Evolutionary conservation across 2,797 vertebrate species (phyloP), one percentile per base, ranked within the genome.

Genomic region (Phyllotis vaccarum): DNA sequence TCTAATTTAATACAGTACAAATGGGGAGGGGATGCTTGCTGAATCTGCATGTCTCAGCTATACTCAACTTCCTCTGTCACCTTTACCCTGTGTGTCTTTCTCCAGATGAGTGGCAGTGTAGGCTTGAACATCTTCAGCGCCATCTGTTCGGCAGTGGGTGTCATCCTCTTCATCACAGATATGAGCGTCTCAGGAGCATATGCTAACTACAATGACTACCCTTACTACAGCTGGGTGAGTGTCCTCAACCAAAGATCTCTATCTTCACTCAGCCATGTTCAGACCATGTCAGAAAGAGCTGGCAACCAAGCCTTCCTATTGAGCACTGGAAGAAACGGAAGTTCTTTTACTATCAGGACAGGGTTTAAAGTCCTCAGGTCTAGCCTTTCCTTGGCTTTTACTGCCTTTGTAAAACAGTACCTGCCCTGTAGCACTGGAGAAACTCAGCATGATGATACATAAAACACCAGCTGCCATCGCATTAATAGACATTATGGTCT

Each of bases 81-180:
- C 16, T 29, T 66, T 54, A 90, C 64, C 81, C 24, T 88, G 54
- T 92, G n/a, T 75, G 74, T 93, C 0, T 82, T 82, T 93, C 0
- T 78, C 0, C 90, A 98, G 98, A 93, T 97, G 86, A 97, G 95
- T 9, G 86, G 95, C 89, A 97, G 98, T 21, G 78, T 98, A 96
- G 97, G 93, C 86, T 96, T 98, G 95, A 98, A 98, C 14, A n/a
- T 98, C 54, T 56, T 98, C 95, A 98, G 98, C 0, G 97, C 96
- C 9, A 66, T 98, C 96, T 97, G 78, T 0, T 97, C 98, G 0
- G 40, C 96, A 4, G 37, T 92, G 66, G 98, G 98, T 19, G 87
- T 98, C 6, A 31, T 86, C 0, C 78, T 98, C 89, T 94, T 98
- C 91, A 96, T 98, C 1, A 24, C 74, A 0, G 98, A 98, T n/a